Evolutionary conservation across 1,140 invertebrate genomes (phyloP), one percentile per base, ranked within the genome.

Genomic region (Battus philenor): DNA sequence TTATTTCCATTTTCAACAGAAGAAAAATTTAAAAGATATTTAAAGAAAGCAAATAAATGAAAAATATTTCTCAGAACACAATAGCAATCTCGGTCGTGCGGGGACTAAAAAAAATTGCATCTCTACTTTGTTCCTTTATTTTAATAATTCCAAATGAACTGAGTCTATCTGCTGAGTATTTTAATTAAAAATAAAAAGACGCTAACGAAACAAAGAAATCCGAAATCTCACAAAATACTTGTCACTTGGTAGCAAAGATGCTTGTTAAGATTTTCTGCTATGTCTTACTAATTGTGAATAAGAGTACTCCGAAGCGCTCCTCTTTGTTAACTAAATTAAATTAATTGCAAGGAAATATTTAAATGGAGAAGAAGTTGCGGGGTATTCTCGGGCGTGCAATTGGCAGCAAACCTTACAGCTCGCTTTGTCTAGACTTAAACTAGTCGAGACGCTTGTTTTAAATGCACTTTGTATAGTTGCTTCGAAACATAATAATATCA

Each of bases 261-360:
- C 53, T 46, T 57, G 60, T 62, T 49, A 33, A 38, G 59, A 60
- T 24, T 66, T 59, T 59, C 54, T 66, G 62, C 62, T 53, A 68
- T 63, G 62, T 72, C 65, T 68, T 48, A 65, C 65, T 79, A 76
- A 73, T 76, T 76, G 66, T 66, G 59, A 70, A 50, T 60, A 68
- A 68, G 61, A 61, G 54, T 54, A 57, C 47, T 66, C 43, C 11
- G 52, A 46, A 67, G 33, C 52, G 60, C 50, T 70, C 59, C 53
- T 64, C 62, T 77, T 75, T 80, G 73, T 80, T 74, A 80, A 77
- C 56, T 71, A 70, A 80, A 77, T 74, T 74, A 80, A 80, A 74
- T 80, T 76, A 80, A 80, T 77, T 75, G 69, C 57, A 53, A 69
- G 69, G 73, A 77, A 80, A 80, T 80, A 77, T 77, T 80, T 75